Conservation (phyloP, 2,113 vertebrate species). For the Tachysurus fulvidraco region DNA sequence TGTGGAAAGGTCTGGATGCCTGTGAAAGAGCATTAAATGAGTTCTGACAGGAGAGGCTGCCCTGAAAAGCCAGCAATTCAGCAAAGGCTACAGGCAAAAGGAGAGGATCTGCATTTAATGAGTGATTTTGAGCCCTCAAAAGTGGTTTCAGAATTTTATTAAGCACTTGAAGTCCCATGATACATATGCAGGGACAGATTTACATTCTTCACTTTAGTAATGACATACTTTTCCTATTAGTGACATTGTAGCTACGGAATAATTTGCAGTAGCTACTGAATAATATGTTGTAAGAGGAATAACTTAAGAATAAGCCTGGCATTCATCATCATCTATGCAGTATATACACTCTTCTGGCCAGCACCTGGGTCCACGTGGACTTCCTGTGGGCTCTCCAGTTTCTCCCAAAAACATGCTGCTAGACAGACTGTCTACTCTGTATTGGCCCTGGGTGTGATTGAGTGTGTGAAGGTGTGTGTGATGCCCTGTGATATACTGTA, state of each 20-base stretch:
- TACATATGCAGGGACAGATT: constrained; percentile 5
- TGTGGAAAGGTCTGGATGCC: constrained; percentile 61
- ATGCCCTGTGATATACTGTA: neutral
- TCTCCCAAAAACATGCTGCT: neutral
- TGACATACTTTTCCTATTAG: constrained; percentile 23
- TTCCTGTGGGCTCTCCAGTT: neutral
- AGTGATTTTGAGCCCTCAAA: constrained; percentile 18
- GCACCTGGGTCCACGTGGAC: neutral
- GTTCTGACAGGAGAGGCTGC: constrained; percentile 63
- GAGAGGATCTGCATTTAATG: constrained; percentile 40
- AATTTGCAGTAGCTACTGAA: constrained; percentile 2
- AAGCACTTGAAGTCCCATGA: constrained; percentile 17
- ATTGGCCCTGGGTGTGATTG: neutral
- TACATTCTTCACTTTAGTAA: constrained; percentile 24
- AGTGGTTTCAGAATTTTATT: constrained; percentile 30
- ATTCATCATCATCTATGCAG: neutral
- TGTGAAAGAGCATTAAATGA: constrained; percentile 61
- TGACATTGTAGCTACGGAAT: neutral
- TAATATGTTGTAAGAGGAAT: neutral
- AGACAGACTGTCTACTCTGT: neutral
- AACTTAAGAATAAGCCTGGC: neutral
- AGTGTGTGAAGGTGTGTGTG: neutral
- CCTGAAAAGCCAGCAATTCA: constrained; percentile 44
- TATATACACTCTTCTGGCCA: neutral
- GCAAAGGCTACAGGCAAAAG: constrained; percentile 23